Percentiles rank a stretch among this genome's conserved stretches.
These are phyloP conservation scores for Larimichthys polyactis DNA, from an alignment of 2,113 vertebrate genomes.

Conservation along the genomic window DNA sequence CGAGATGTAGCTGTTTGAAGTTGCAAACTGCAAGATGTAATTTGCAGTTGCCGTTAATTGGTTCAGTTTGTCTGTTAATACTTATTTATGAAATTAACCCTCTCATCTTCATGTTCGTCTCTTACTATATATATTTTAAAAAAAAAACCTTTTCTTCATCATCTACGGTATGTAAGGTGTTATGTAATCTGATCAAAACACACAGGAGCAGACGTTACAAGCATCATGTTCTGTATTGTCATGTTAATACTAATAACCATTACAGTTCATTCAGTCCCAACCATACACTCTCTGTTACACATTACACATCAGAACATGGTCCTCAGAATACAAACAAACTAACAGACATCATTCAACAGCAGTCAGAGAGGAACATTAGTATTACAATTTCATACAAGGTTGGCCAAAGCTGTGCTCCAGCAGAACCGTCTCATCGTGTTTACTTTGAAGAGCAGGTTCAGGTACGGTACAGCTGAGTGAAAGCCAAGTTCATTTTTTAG, in stretches of 20 bases:
- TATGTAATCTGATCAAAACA: slow-evolving; percentile 26
- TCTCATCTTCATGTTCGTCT: background rate
- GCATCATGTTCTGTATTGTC: slow-evolving; percentile 80
- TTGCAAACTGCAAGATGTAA: background rate
- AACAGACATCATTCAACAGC: slow-evolving; percentile 72
- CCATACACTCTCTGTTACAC: slow-evolving; percentile 69
- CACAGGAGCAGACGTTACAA: slow-evolving; percentile 54
- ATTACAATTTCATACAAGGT: slow-evolving; percentile 65
- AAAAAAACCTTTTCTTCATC: background rate
- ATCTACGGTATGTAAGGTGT: background rate
- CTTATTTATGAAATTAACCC: background rate
- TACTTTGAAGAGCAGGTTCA: slow-evolving; percentile 17
- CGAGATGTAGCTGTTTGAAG: background rate
- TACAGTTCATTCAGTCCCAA: slow-evolving; percentile 78
- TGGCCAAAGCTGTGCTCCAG: slow-evolving; percentile 47
- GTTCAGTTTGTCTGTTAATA: background rate
- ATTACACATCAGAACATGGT: slow-evolving; percentile 62
- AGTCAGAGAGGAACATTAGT: slow-evolving; percentile 75
- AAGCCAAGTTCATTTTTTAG: slow-evolving; percentile 22
- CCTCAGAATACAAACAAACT: slow-evolving; percentile 59
- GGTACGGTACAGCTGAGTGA: slow-evolving; percentile 33
- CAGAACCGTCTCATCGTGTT: slow-evolving; percentile 35
- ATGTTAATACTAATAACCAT: slow-evolving; percentile 78
- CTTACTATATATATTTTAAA: background rate
- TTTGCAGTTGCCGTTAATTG: background rate